Conservation (phyloP, 2,888 invertebrate species). For the Acleris sparsana region DNA sequence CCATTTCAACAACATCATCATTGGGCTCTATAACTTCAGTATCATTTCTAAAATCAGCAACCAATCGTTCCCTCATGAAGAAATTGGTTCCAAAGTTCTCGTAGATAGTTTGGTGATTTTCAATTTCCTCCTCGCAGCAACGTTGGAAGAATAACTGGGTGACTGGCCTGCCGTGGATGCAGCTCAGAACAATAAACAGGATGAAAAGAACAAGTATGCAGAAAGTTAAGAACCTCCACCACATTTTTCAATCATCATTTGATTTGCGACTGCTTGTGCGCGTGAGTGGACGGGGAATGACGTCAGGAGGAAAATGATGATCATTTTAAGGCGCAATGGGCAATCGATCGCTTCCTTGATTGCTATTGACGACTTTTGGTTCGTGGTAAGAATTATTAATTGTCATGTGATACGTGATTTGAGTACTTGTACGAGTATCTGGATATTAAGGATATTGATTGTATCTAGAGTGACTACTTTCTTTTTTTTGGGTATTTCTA, state of each 20-base stretch:
- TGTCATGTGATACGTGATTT: background rate
- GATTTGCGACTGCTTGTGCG: conserved; percentile 24
- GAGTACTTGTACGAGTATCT: background rate
- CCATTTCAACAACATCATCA: conserved; percentile 46
- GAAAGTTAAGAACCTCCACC: conserved; percentile 70
- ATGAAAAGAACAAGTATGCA: conserved; percentile 66
- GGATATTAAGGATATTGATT: background rate
- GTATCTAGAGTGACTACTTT: too few species aligned
- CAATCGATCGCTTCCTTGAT: conserved; percentile 23
- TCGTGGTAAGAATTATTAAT: background rate
- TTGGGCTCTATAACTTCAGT: conserved; percentile 45
- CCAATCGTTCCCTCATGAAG: conserved; percentile 62
- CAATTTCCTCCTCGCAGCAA: conserved; percentile 69
- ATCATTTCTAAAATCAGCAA: conserved; percentile 50
- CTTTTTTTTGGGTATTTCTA: too few species aligned
- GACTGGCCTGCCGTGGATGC: conserved; percentile 66
- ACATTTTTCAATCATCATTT: conserved; percentile 54
- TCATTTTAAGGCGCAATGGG: conserved; percentile 12
- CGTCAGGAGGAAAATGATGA: conserved; percentile 27
- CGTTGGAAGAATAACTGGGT: conserved; percentile 64
- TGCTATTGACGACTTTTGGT: conserved; percentile 15
- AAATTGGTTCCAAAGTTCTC: conserved; percentile 69
- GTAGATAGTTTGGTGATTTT: conserved; percentile 69
- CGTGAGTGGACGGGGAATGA: conserved; percentile 12
- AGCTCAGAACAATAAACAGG: conserved; percentile 63